Evolutionary conservation across 1,140 invertebrate species (phyloP), one percentile per base, ranked within the genome.

Genomic region (Frieseomelitta varia): DNA sequence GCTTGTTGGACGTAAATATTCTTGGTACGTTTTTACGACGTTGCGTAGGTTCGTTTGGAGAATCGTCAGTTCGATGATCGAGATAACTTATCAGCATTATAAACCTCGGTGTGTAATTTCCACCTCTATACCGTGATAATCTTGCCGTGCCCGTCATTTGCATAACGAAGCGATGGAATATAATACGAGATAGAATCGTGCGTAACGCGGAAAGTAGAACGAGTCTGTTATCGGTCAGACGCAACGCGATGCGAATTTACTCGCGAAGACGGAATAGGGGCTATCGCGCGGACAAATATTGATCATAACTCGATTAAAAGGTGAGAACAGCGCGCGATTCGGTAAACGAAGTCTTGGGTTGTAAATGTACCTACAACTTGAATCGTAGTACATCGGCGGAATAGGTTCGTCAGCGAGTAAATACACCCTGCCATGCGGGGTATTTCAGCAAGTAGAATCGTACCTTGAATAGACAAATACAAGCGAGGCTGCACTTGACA

Each of bases 391-490:
- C 24, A 17, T 11, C 11, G 19, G 30, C 17, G 34, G 51, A 61
- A 67, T 63, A 14, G 56, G 21, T 56, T 65, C 34, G n/a, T 55
- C 19, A 47, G 11, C 12, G 4, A 24, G 27, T 56, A 34, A 58
- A 47, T 56, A 56, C 15, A 55, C 63, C 3, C 10, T 19, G 30
- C 10, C n/a, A 27, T 19, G 39, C 6, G 6, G 34, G 24, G 17
- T 56, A 79, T 39, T 72, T 39, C 17, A 21, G n/a, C 30, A 47
- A 79, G 47, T 47, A 72, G 78, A 47, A 72, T 61, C 27, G 30
- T n/a, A 39, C 15, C 19, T 21, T 53, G 76, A 34, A 67, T 39
- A 19, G 47, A 55, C 51, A 30, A 51, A 67, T 67, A 53, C 30
- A 47, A 24, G 11, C 27, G 76, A 55, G 27, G 53, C 30, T 69